A percentile compares a stretch with the other conserved stretches of the same genome.
Conservation (phyloP, 2,888 invertebrate species). For the Tridacna gigas region DNA sequence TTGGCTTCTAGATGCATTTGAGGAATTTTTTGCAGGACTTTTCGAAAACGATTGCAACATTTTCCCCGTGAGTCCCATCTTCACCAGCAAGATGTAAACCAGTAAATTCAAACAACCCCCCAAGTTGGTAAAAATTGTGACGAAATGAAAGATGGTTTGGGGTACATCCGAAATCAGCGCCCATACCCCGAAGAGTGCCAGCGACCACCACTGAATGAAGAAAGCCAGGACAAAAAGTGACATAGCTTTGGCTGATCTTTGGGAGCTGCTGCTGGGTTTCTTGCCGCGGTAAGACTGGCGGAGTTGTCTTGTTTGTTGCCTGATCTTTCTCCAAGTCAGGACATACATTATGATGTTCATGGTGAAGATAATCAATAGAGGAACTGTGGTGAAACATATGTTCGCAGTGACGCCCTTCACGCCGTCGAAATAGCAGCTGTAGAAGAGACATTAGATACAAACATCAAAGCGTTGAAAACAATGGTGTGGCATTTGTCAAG, state of each 20-base stretch:
- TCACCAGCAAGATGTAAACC: conserved; percentile 39
- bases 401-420: conserved; percentile 61
- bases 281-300: conserved; percentile 31
- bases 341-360: conserved; percentile 63
- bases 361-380: conserved; percentile 51
- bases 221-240: conserved; percentile 65
- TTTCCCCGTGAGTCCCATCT: conserved; percentile 7
- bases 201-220: conserved; percentile 67
- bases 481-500: too few species aligned
- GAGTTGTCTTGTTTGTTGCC: conserved; percentile 41
- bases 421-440: conserved; percentile 67
- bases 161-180: conserved; percentile 48
- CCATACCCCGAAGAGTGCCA: conserved; percentile 65
- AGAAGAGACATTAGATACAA: conserved; percentile 1
- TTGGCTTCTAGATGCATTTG: neutral
- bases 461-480: too few species aligned
- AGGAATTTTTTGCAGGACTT: neutral
- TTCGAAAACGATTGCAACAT: conserved; percentile 9
- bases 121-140: conserved; percentile 65
- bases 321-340: conserved; percentile 63
- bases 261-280: conserved; percentile 50
- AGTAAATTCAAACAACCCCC: conserved; percentile 62
- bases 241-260: conserved; percentile 67
- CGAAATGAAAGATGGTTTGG: conserved; percentile 59
- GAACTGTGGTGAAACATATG: conserved; percentile 63